phyloP scores from a whole-genome alignment of 1,140 invertebrate species.

The Euglossa dilemma region DNA sequence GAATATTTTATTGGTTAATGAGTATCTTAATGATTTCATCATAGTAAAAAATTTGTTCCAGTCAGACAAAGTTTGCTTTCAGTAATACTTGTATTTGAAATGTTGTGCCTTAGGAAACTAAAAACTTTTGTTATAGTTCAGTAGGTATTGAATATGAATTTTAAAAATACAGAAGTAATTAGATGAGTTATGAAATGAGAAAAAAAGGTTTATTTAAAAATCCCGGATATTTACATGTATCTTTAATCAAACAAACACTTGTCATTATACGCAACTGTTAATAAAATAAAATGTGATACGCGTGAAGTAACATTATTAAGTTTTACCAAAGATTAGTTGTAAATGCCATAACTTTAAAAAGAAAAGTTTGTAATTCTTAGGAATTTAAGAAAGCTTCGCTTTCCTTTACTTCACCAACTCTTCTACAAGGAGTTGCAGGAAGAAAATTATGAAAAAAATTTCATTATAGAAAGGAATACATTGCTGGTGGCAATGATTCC shows the following conservation, averaged over 20 bases:
- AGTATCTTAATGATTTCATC: neutral
- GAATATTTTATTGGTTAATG: neutral
- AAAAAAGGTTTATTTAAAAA: neutral
- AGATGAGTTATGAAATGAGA: neutral
- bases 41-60: neutral
- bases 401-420: slow-evolving; percentile 63
- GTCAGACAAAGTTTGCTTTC: neutral
- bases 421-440: slow-evolving; percentile 63
- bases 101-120: neutral
- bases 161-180: neutral
- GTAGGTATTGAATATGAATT: neutral
- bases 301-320: neutral
- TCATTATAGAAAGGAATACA: slow-evolving; percentile 48
- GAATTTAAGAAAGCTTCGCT: neutral
- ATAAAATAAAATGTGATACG: slow-evolving; percentile 38
- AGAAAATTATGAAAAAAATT: slow-evolving; percentile 42
- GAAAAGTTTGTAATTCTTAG: neutral
- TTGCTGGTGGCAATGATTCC: slow-evolving; percentile 60
- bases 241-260: neutral
- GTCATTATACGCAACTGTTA: slow-evolving; percentile 23
- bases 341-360: neutral
- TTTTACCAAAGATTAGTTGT: neutral
- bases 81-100: neutral
- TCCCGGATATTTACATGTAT: neutral
- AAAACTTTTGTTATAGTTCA: neutral